A percentile compares a stretch with the other conserved stretches of the same genome.
Evolutionary conservation across 1,140 invertebrate genomes (phyloP).

Genomic region (Scaptomyza hsui): DNA sequence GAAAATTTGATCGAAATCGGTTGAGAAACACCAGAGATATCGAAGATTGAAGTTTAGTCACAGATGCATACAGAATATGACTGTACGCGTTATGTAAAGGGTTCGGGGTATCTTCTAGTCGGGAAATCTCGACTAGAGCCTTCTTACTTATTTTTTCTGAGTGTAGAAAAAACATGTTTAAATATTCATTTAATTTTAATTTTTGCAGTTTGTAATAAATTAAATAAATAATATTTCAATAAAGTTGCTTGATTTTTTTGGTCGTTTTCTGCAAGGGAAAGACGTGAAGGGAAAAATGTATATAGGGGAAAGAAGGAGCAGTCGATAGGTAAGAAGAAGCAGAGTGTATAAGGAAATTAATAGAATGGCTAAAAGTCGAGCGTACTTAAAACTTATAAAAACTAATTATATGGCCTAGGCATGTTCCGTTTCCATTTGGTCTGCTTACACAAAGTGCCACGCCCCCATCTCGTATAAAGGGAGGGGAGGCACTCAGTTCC

Average conservation of each 20-base stretch:
- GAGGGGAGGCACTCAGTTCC: slow-evolving; percentile 37
- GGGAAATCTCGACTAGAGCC: no score
- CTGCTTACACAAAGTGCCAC: slow-evolving; percentile 58
- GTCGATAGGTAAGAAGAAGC: slow-evolving; percentile 24
- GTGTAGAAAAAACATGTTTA: slow-evolving; percentile 1
- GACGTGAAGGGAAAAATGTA: slow-evolving; percentile 20
- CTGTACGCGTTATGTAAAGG: no score
- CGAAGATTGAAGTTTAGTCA: no score
- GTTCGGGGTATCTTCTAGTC: no score
- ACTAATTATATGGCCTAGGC: slow-evolving; percentile 74
- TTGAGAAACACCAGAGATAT: no score
- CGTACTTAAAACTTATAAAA: slow-evolving; percentile 56
- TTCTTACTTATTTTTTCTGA: no score
- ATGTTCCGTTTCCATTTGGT: slow-evolving; percentile 77
- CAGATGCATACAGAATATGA: no score
- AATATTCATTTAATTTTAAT: slow-evolving; percentile 43
- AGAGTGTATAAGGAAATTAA: slow-evolving; percentile 26
- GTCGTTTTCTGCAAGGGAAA: slow-evolving; percentile 58
- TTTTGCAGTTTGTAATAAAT: slow-evolving; percentile 82
- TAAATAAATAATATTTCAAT: slow-evolving; percentile 79
- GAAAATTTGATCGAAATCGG: no score
- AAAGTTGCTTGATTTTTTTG: slow-evolving; percentile 67
- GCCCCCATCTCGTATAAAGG: slow-evolving; percentile 5
- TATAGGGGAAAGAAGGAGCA: slow-evolving; percentile 9
- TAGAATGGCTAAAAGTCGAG: slow-evolving; percentile 75